These are phyloP conservation scores for Drosophila planitibia DNA, from an alignment of 2,888 invertebrate species.

Conservation along the genomic window DNA sequence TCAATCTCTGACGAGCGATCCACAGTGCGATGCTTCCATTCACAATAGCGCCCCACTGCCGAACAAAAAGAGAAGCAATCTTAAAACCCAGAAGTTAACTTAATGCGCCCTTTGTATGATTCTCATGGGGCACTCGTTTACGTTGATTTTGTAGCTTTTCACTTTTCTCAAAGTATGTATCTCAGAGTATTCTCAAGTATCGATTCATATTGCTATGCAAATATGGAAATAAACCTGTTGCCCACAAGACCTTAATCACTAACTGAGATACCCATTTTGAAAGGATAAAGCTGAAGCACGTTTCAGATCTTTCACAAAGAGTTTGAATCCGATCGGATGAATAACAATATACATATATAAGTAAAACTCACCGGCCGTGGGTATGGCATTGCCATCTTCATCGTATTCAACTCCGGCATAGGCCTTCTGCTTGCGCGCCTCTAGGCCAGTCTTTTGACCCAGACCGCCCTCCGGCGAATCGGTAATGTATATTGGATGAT, in stretches of 20 bases:
- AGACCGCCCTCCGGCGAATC: conserved; percentile 94
- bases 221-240: background rate
- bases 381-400: conserved; percentile 91
- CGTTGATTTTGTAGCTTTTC: background rate
- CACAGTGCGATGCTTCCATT: conserved; percentile 92
- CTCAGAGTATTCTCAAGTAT: background rate
- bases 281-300: background rate
- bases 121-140: background rate
- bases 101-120: background rate
- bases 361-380: conserved; percentile 89
- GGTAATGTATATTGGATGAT: conserved; percentile 96
- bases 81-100: background rate
- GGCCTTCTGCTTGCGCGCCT: conserved; percentile 90
- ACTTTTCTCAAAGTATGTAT: background rate
- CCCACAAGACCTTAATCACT: background rate
- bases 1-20: conserved; percentile 90
- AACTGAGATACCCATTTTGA: background rate
- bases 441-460: conserved; percentile 90
- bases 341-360: background rate
- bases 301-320: background rate
- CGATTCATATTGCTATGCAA: background rate
- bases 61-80: background rate
- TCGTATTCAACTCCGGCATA: conserved; percentile 93
- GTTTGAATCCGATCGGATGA: too few species aligned
- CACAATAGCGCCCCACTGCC: conserved; percentile 93